Evolutionary conservation across 2,888 invertebrate species (phyloP).

Genomic region (Vesta saturnalis): DNA sequence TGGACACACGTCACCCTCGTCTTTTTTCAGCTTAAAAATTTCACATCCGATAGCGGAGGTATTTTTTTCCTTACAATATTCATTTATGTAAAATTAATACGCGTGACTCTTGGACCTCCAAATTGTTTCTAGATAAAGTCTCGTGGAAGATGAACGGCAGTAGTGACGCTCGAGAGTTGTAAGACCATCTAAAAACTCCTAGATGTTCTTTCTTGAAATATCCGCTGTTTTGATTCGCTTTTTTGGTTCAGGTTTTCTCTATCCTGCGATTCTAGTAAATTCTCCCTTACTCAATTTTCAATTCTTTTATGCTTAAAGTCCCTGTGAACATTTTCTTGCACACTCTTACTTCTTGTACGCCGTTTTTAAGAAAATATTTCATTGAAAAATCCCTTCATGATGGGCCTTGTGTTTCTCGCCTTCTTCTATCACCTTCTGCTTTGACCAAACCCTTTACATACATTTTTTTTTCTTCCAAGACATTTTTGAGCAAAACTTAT

Average conservation of each 20-base stretch:
- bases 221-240: not conserved
- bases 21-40: not conserved
- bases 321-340: not conserved
- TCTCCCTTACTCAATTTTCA: not conserved
- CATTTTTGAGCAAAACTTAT: not conserved
- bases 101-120: not conserved
- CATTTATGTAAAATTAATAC: too few relatives aligned
- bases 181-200: too few relatives aligned
- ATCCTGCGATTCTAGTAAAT: not conserved
- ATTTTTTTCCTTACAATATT: too few relatives aligned
- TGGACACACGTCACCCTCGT: constrained; percentile 17
- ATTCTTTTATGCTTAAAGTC: not conserved
- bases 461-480: not conserved
- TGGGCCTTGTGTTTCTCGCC: not conserved
- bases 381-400: not conserved
- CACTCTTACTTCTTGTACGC: not conserved
- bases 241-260: not conserved
- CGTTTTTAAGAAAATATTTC: not conserved
- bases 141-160: not conserved
- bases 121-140: not conserved
- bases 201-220: too few relatives aligned
- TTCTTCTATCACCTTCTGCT: not conserved
- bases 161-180: too few relatives aligned
- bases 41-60: too few relatives aligned
- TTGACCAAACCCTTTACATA: not conserved